Conservation (phyloP, 53 echinoderm and acorn worm species). For the Stichopus horrens region DNA sequence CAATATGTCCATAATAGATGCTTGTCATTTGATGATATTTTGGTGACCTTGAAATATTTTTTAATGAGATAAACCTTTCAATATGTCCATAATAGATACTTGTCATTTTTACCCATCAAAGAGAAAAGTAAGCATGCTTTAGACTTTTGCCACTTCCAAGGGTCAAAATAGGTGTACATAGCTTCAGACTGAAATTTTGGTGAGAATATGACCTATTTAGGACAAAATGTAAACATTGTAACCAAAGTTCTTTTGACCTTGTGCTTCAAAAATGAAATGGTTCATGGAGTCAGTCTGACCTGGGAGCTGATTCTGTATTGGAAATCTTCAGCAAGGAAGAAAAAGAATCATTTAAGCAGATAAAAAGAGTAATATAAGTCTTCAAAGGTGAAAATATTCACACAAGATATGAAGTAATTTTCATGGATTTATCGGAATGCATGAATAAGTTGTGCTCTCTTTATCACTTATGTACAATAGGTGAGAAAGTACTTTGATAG, state of each 20-base stretch:
- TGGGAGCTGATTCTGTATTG: background rate
- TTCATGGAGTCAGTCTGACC: background rate
- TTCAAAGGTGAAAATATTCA: background rate
- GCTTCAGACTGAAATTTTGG: background rate
- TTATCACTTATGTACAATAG: no score
- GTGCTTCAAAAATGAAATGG: background rate
- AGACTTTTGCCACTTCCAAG: background rate
- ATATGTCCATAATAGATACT: background rate
- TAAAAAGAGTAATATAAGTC: background rate
- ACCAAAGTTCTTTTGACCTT: background rate
- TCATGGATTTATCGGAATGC: no score
- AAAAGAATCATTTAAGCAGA: background rate
- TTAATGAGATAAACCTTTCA: background rate
- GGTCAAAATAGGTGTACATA: background rate
- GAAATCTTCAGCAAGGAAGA: background rate
- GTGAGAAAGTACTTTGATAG: no score
- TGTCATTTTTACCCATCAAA: background rate
- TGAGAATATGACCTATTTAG: constrained; percentile 9
- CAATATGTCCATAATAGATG: background rate
- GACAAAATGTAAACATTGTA: background rate
- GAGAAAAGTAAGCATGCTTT: background rate
- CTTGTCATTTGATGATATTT: background rate
- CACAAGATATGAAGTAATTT: background rate
- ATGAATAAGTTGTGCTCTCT: no score
- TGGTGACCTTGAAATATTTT: no score